phyloP scores from a whole-genome alignment of 2,113 vertebrate genomes.

The Bombycilla garrulus region DNA sequence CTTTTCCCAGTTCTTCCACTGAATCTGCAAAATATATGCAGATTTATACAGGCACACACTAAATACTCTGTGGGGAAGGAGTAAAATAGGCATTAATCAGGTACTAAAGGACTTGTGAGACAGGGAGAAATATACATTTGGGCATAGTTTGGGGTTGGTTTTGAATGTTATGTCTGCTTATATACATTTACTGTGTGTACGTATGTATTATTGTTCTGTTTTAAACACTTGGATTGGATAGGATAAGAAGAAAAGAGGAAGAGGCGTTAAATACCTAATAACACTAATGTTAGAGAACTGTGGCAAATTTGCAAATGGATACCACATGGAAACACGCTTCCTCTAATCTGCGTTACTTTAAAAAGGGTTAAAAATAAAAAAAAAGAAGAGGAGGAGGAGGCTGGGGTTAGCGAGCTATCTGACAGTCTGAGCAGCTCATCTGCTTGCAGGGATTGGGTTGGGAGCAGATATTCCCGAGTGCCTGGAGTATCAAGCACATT shows the following conservation, averaged over 20 bases:
- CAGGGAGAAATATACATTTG: slow-evolving; percentile 18
- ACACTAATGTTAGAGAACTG: neutral
- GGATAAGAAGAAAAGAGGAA: neutral
- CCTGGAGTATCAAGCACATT: neutral
- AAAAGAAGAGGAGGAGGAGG: neutral
- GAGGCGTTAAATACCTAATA: neutral
- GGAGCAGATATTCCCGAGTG: neutral
- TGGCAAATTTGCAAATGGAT: slow-evolving; percentile 49
- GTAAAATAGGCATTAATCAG: slow-evolving; percentile 61
- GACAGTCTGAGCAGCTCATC: slow-evolving; percentile 45
- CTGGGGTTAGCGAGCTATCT: slow-evolving; percentile 10
- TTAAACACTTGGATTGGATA: neutral
- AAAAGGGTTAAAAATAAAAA: neutral
- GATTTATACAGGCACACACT: slow-evolving; percentile 51
- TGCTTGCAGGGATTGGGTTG: neutral
- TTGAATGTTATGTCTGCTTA: neutral
- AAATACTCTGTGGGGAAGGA: slow-evolving; percentile 42
- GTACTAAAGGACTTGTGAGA: slow-evolving; percentile 58
- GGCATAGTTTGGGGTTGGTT: neutral
- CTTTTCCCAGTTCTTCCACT: slow-evolving; percentile 6
- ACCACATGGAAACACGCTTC: neutral
- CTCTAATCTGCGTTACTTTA: slow-evolving; percentile 42
- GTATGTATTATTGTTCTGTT: neutral
- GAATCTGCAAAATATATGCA: slow-evolving; percentile 65
- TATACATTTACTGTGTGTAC: neutral